Evolutionary conservation across 2,888 invertebrate species (phyloP).

Genomic region (Morpho helenor): DNA sequence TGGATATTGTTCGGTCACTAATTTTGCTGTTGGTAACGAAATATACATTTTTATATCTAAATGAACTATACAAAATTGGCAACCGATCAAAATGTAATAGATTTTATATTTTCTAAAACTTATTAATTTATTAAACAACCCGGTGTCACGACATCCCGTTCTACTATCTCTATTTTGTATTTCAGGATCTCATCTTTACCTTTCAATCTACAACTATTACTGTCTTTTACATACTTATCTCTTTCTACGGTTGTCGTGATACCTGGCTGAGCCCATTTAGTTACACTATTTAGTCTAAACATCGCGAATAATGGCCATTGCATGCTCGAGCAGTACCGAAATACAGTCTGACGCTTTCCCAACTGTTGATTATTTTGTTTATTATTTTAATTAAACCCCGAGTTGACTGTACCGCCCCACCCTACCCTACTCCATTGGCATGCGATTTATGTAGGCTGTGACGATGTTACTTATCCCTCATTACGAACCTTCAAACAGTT

Average conservation of each 20-base stretch:
- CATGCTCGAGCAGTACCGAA: conserved; percentile 56
- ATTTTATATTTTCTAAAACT: conserved; percentile 53
- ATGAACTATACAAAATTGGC: conserved; percentile 42
- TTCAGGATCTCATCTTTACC: conserved; percentile 17
- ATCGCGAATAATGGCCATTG: conserved; percentile 52
- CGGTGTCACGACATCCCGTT: conserved; percentile 64
- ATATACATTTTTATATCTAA: conserved; percentile 3
- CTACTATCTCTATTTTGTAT: conserved; percentile 22
- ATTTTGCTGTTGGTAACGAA: conserved; percentile 38
- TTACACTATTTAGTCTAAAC: conserved; percentile 45
- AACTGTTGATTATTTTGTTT: conserved; percentile 31
- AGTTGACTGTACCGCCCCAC: conserved; percentile 54
- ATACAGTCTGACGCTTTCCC: conserved; percentile 69
- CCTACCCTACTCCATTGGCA: conserved; percentile 57
- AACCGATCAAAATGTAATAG: conserved; percentile 61
- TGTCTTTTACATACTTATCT: conserved; percentile 16
- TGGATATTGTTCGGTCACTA: conserved; percentile 59
- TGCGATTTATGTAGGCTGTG: conserved; percentile 72
- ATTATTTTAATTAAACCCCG: conserved; percentile 40
- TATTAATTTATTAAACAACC: conserved; percentile 46
- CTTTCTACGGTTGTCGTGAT: conserved; percentile 53
- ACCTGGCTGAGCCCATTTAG: conserved; percentile 43
- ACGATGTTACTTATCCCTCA: conserved; percentile 75
- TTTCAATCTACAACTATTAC: conserved; percentile 26
- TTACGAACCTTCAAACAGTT: conserved; percentile 66